A percentile compares a stretch with the other conserved stretches of the same genome.
Conservation (phyloP, 2,113 vertebrate genomes). For the Rafetus swinhoei region DNA sequence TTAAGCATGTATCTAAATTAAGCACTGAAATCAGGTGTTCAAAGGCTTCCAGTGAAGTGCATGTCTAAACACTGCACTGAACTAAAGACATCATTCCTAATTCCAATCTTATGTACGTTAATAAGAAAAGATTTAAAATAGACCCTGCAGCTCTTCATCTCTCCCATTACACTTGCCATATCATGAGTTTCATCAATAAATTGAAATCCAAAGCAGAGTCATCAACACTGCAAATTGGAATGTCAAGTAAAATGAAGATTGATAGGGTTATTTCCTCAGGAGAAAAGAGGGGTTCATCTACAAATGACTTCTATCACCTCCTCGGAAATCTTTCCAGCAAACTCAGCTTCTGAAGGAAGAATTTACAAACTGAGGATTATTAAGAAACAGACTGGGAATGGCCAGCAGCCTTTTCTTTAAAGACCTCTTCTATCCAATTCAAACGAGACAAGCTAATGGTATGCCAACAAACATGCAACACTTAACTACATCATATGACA, state of each 20-base stretch:
- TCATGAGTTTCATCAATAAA: conserved; percentile 58
- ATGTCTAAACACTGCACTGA: conserved; percentile 22
- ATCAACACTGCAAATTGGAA: conserved; percentile 72
- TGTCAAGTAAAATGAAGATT: conserved; percentile 70
- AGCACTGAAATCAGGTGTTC: not conserved
- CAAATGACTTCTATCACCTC: conserved; percentile 61
- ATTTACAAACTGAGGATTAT: conserved; percentile 30
- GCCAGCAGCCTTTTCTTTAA: conserved; percentile 25
- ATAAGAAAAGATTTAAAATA: conserved; percentile 35
- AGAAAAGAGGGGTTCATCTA: conserved; percentile 22
- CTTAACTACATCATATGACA: not conserved
- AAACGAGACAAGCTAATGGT: conserved; percentile 10
- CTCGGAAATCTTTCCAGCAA: conserved; percentile 53
- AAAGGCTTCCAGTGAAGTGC: not conserved
- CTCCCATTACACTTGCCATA: conserved; percentile 54
- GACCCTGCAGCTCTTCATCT: conserved; percentile 48
- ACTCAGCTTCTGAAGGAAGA: conserved; percentile 42
- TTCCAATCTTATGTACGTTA: not conserved
- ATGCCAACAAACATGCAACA: conserved; percentile 10
- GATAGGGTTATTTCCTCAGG: conserved; percentile 58
- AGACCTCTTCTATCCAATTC: conserved; percentile 26
- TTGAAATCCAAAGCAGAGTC: conserved; percentile 53
- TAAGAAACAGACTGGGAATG: conserved; percentile 46
- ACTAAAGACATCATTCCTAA: conserved; percentile 1
- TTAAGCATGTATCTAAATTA: not conserved